phyloP scores from a whole-genome alignment of 2,888 invertebrate species.

The Exocentrus adspersus region DNA sequence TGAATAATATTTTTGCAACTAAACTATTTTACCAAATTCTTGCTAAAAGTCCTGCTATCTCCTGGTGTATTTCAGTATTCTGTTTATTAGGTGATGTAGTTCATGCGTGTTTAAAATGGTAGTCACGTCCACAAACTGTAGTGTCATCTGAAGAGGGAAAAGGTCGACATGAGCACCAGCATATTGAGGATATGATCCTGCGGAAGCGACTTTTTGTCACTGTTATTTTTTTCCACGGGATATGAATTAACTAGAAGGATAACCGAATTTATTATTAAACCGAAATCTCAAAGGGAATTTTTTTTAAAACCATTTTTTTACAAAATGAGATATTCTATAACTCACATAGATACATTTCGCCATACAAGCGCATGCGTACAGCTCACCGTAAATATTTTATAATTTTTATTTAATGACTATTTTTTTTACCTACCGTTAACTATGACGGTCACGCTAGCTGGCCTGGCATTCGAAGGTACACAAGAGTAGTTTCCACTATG shows the following conservation, averaged over 20 bases:
- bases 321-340: too few species aligned
- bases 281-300: too few species aligned
- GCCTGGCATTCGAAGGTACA: conserved; percentile 80
- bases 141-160: conserved; percentile 47
- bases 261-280: conserved; percentile 1
- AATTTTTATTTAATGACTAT: too few species aligned
- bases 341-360: too few species aligned
- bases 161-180: conserved; percentile 42
- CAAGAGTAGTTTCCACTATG: conserved; percentile 87
- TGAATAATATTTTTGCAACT: too few species aligned
- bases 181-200: conserved; percentile 50
- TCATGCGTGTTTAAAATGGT: conserved; percentile 36
- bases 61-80: not conserved
- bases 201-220: conserved; percentile 30
- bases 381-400: too few species aligned
- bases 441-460: conserved; percentile 74
- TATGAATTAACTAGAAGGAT: conserved; percentile 66
- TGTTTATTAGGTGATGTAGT: conserved; percentile 30
- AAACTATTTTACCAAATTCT: too few species aligned
- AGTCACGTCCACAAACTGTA: conserved; percentile 44
- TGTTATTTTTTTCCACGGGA: conserved; percentile 63
- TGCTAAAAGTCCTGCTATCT: too few species aligned
- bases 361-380: too few species aligned
- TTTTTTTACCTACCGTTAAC: conserved; percentile 29
- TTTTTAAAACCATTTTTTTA: too few species aligned